Evolutionary conservation across 2,888 invertebrate species (phyloP).

Genomic region (Tanytarsus gracilentus): DNA sequence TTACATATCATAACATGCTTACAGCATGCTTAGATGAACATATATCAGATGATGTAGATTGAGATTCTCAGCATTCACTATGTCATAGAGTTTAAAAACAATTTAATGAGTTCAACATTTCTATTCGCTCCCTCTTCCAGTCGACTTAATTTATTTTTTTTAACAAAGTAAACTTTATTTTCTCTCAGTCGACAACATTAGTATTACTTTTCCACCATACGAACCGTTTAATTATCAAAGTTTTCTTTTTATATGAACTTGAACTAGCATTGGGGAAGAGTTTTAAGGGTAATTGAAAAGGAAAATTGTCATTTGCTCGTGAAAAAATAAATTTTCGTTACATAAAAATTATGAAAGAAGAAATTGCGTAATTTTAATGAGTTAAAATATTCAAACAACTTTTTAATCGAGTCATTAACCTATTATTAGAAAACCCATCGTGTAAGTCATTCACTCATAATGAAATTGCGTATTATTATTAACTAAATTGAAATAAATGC

Average conservation of each 20-base stretch:
- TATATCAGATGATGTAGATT: constrained; percentile 1
- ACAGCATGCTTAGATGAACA: background rate
- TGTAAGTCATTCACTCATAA: no score
- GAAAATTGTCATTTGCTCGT: no score
- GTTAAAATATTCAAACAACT: no score
- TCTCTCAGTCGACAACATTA: no score
- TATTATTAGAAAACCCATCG: no score
- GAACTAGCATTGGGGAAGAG: background rate
- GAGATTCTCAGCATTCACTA: background rate
- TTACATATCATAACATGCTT: constrained; percentile 6
- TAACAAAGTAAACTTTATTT: no score
- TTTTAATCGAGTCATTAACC: no score
- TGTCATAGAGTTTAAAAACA: constrained; percentile 3
- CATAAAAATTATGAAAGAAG: no score
- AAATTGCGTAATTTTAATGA: no score
- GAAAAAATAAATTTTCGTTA: no score
- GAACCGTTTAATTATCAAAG: constrained; percentile 6
- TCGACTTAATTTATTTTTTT: background rate
- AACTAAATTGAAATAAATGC: constrained; percentile 9
- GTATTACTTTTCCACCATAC: no score
- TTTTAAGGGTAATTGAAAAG: background rate
- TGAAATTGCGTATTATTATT: constrained; percentile 3
- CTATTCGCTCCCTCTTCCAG: background rate
- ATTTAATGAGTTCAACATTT: background rate
- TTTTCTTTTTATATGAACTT: constrained; percentile 3